Evolutionary conservation across 2,888 invertebrate genomes (phyloP).

Genomic region (Allygus modestus): DNA sequence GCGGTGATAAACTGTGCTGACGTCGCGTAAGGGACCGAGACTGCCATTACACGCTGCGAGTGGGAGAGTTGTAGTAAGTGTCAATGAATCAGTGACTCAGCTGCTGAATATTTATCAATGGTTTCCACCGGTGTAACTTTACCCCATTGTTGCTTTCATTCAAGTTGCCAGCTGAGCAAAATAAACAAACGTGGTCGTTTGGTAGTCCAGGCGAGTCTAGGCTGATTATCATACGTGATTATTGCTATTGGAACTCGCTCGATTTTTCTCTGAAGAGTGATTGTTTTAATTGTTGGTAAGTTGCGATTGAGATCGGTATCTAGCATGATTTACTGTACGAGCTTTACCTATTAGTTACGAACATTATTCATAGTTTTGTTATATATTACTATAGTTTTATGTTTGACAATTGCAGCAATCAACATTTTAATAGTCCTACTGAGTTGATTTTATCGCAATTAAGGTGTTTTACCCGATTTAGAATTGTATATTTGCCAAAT

Average conservation of each 20-base stretch:
- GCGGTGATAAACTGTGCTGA: too few species aligned
- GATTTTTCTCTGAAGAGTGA: conserved; percentile 21
- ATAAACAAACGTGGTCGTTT: conserved; percentile 25
- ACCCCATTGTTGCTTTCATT: conserved; percentile 43
- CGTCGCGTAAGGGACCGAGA: too few species aligned
- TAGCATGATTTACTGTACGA: conserved; percentile 7
- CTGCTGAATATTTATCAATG: conserved; percentile 45
- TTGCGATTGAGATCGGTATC: conserved; percentile 19
- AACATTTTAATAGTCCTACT: too few species aligned
- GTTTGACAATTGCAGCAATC: neutral
- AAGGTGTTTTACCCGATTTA: too few species aligned
- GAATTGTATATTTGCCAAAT: too few species aligned
- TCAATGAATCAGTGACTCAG: conserved; percentile 50
- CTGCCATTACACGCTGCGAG: conserved; percentile 15
- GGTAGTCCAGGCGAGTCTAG: neutral
- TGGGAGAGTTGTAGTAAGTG: conserved; percentile 26
- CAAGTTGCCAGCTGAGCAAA: conserved; percentile 26
- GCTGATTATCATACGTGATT: conserved; percentile 15
- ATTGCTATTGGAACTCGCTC: conserved; percentile 25
- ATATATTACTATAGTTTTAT: neutral
- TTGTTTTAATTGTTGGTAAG: conserved; percentile 19
- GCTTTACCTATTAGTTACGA: neutral
- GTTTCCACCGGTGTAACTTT: conserved; percentile 32
- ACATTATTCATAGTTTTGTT: neutral
- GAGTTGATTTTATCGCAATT: too few species aligned